phyloP scores from a whole-genome alignment of 2,113 vertebrate genomes.

The Carettochelys insculpta region DNA sequence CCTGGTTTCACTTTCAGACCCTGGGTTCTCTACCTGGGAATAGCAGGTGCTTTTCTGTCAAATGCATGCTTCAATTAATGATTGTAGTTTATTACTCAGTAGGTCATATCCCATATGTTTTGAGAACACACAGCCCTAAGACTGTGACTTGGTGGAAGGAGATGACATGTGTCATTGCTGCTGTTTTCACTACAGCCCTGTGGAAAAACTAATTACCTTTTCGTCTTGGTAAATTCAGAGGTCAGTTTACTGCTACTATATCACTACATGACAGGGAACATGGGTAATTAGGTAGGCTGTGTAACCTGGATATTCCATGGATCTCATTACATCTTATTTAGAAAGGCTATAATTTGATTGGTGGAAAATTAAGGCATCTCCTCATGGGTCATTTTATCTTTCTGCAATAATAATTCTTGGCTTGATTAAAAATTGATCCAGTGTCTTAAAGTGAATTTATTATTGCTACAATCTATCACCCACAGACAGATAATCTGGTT shows the following conservation, averaged over 20 bases:
- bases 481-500: conserved; percentile 98
- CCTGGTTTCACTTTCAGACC: conserved; percentile 73
- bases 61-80: conserved; percentile 73
- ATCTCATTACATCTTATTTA: conserved; percentile 91
- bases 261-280: conserved; percentile 87
- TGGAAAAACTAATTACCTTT: conserved; percentile 93
- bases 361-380: conserved; percentile 96
- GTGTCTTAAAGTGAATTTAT: conserved; percentile 99
- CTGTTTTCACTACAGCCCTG: conserved; percentile 83
- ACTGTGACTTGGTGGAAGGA: conserved; percentile 80
- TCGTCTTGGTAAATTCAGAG: conserved; percentile 89
- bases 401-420: conserved; percentile 99
- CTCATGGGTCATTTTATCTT: conserved; percentile 98
- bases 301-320: conserved; percentile 88
- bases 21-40: conserved; percentile 69
- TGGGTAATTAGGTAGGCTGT: conserved; percentile 88
- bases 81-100: conserved; percentile 79
- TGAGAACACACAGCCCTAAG: conserved; percentile 80
- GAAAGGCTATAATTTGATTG: conserved; percentile 98
- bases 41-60: conserved; percentile 75
- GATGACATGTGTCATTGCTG: conserved; percentile 81
- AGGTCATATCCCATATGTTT: conserved; percentile 81
- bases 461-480: conserved; percentile 99
- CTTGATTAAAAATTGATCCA: conserved; percentile 99
- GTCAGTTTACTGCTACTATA: conserved; percentile 87